A percentile compares a stretch with the other conserved stretches of the same genome.
Conservation (phyloP, 2,888 invertebrate genomes). For the Drosophila anceps region DNA sequence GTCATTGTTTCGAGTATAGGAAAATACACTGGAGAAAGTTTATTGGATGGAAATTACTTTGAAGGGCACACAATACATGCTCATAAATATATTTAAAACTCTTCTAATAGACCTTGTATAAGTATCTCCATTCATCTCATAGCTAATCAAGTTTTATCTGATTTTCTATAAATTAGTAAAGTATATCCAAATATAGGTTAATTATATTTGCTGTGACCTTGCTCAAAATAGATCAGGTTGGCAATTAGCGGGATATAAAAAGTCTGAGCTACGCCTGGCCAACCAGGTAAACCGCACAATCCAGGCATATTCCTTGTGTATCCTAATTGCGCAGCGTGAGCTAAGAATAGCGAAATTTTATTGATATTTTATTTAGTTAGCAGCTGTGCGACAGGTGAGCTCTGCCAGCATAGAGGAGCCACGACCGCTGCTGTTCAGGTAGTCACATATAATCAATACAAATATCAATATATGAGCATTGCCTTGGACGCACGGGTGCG, state of each 20-base stretch:
- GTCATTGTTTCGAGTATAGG: no score
- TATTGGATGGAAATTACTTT: no score
- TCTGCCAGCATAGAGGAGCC: not conserved
- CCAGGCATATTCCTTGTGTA: not conserved
- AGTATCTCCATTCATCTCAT: no score
- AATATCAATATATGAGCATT: slow-evolving; percentile 51
- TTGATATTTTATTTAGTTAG: slow-evolving; percentile 37
- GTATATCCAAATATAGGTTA: no score
- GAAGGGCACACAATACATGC: no score
- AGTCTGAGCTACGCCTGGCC: not conserved
- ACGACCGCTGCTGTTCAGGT: slow-evolving; percentile 21
- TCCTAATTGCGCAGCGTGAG: slow-evolving; percentile 9
- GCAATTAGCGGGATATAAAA: not conserved
- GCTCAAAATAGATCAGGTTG: not conserved
- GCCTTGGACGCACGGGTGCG: not conserved
- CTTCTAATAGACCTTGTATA: no score
- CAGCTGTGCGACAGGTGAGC: slow-evolving; percentile 32
- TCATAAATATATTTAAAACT: no score
- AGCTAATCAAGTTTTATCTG: no score
- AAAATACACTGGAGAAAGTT: no score
- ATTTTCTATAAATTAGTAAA: not conserved
- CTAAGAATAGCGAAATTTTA: slow-evolving; percentile 25
- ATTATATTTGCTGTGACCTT: not conserved
- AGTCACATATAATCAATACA: slow-evolving; percentile 51
- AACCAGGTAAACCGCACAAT: no score